A percentile compares a stretch with the other conserved stretches of the same genome.
Evolutionary conservation across 2,888 invertebrate species (phyloP).

Genomic region (Chaetoderma sp.): DNA sequence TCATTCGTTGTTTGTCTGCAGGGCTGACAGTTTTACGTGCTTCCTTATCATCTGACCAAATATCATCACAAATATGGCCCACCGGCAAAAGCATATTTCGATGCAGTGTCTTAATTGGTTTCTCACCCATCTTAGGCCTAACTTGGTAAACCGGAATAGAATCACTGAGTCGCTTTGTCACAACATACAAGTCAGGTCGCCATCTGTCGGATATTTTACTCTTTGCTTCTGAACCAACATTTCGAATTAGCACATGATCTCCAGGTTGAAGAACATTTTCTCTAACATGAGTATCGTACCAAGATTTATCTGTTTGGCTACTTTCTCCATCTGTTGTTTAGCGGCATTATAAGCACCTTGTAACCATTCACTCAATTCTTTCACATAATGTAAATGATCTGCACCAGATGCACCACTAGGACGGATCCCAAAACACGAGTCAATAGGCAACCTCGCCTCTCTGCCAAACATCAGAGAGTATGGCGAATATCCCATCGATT

Average conservation of each 20-base stretch:
- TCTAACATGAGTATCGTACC: conserved; percentile 16
- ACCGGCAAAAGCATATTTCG: conserved; percentile 18
- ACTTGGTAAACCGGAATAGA: conserved; percentile 11
- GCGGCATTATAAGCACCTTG: neutral
- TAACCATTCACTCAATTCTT: neutral
- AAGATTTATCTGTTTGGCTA: conserved; percentile 1
- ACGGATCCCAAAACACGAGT: neutral
- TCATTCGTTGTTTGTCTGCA: neutral
- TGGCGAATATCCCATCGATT: conserved; percentile 22
- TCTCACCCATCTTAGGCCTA: neutral
- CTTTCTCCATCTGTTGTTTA: neutral
- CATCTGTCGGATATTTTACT: conserved; percentile 26
- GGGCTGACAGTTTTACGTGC: too few relatives aligned
- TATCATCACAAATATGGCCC: neutral
- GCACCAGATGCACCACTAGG: neutral
- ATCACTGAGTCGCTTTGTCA: conserved; percentile 6
- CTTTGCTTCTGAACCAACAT: conserved; percentile 18
- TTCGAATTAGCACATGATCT: conserved; percentile 24
- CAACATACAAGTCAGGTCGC: conserved; percentile 12
- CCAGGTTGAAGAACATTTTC: conserved; percentile 9
- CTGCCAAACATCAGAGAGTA: conserved; percentile 28
- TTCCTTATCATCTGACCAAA: too few relatives aligned
- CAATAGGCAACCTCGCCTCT: conserved; percentile 15
- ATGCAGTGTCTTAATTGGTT: conserved; percentile 13
- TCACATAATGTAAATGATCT: neutral